Conservation (phyloP, 2,797 vertebrate species). For the Platalea minor region DNA sequence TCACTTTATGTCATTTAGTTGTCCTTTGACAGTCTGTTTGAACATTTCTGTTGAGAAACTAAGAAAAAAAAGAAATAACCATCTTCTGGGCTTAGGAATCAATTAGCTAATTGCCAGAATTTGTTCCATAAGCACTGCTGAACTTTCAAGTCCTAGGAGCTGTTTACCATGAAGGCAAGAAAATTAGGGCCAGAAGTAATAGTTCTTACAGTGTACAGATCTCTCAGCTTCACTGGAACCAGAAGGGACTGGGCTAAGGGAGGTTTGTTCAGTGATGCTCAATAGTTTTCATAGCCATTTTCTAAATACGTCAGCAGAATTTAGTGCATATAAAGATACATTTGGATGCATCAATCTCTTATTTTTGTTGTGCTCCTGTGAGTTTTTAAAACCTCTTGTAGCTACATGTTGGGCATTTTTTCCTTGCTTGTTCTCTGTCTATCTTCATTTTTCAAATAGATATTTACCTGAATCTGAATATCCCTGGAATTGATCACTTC, state of each 20-base stretch:
- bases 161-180: not conserved
- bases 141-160: not conserved
- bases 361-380: not conserved
- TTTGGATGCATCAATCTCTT: not conserved
- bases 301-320: not conserved
- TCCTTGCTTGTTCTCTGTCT: not conserved
- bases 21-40: not conserved
- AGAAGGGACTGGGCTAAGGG: not conserved
- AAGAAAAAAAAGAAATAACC: not conserved
- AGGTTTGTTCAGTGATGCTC: not conserved
- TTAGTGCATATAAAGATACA: not conserved
- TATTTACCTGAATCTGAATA: slow-evolving; percentile 90
- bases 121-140: not conserved
- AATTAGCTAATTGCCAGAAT: not conserved
- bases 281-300: not conserved
- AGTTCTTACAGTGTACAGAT: not conserved
- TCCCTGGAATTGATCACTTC: slow-evolving; percentile 96
- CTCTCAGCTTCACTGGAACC: not conserved
- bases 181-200: not conserved
- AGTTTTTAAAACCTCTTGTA: not conserved
- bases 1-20: not conserved
- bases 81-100: not conserved
- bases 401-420: not conserved
- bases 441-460: not conserved
- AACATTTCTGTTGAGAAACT: not conserved